These are phyloP conservation scores for Heliocidaris erythrogramma DNA, from an alignment of 35 echinoderm and acorn worm species.

Conservation along the genomic window DNA sequence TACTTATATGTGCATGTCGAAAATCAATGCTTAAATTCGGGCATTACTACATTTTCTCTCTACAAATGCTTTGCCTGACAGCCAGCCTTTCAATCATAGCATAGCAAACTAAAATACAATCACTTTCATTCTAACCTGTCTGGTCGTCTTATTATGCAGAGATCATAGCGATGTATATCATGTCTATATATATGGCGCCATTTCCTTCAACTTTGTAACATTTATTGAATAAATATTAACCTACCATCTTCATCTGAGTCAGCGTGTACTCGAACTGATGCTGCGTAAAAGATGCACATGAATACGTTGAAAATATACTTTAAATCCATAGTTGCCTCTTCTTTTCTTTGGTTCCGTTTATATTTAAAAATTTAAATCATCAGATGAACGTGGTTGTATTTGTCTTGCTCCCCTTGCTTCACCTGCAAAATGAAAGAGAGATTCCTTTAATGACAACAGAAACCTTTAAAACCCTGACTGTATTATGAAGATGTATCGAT, in stretches of 20 bases:
- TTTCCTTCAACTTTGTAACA: not conserved
- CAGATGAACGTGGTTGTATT: not conserved
- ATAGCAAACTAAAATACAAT: too few relatives aligned
- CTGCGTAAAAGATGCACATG: not conserved
- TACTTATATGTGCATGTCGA: not conserved
- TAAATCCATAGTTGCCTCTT: not conserved
- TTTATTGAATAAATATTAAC: not conserved
- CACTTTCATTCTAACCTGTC: too few relatives aligned
- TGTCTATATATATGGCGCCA: too few relatives aligned
- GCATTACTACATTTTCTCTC: too few relatives aligned
- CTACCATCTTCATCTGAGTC: constrained; percentile 25
- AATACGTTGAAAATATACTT: constrained; percentile 17
- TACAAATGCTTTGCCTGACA: too few relatives aligned
- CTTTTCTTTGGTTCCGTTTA: not conserved
- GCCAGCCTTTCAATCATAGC: too few relatives aligned
- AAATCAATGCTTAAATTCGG: not conserved
- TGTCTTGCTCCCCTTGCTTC: not conserved
- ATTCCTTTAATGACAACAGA: not conserved
- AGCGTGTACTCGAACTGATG: not conserved
- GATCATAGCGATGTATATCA: too few relatives aligned
- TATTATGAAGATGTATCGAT: too few relatives aligned
- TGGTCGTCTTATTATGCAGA: too few relatives aligned
- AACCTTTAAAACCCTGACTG: too few relatives aligned
- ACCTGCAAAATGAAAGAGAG: not conserved
- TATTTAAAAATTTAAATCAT: not conserved